These are phyloP conservation scores for Anser cygnoides DNA, from an alignment of 2,113 vertebrate species.

Conservation along the genomic window DNA sequence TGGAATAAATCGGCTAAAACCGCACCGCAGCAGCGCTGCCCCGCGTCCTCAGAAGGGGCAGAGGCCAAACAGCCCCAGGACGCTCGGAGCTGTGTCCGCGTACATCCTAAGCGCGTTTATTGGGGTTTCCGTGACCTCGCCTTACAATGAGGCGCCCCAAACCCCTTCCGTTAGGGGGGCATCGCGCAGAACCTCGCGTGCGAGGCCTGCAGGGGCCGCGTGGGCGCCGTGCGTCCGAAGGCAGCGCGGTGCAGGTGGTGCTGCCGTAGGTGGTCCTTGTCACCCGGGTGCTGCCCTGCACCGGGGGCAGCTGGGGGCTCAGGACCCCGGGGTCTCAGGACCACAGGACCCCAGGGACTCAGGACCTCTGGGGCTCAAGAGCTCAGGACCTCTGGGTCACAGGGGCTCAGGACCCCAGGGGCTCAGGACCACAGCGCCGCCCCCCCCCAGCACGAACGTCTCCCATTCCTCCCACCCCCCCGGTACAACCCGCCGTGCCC, in stretches of 20 bases:
- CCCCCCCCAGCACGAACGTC: too few species aligned
- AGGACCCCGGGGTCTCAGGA: too few species aligned
- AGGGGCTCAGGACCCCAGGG: too few species aligned
- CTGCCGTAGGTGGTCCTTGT: fast-evolving
- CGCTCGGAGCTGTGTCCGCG: fast-evolving
- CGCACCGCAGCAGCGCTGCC: too few species aligned
- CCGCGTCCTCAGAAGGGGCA: fast-evolving
- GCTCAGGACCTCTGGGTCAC: too few species aligned
- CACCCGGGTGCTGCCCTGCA: fast-evolving
- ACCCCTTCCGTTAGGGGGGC: too few species aligned
- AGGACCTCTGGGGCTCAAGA: too few species aligned
- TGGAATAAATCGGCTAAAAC: not conserved
- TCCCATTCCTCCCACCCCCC: too few species aligned
- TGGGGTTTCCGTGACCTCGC: not conserved
- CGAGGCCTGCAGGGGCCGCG: not conserved
- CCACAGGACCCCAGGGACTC: too few species aligned
- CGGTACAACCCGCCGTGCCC: too few species aligned
- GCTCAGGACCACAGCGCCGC: too few species aligned
- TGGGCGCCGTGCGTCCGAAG: fast-evolving
- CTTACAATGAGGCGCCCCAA: not conserved
- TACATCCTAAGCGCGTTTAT: not conserved
- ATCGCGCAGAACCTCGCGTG: fast-evolving
- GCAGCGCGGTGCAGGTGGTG: fast-evolving
- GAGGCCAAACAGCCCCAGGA: not conserved
- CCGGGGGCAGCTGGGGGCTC: not conserved